Base-by-base conservation (phyloP, 2,113 vertebrate genomes). In the Jaculus jaculus region DNA sequence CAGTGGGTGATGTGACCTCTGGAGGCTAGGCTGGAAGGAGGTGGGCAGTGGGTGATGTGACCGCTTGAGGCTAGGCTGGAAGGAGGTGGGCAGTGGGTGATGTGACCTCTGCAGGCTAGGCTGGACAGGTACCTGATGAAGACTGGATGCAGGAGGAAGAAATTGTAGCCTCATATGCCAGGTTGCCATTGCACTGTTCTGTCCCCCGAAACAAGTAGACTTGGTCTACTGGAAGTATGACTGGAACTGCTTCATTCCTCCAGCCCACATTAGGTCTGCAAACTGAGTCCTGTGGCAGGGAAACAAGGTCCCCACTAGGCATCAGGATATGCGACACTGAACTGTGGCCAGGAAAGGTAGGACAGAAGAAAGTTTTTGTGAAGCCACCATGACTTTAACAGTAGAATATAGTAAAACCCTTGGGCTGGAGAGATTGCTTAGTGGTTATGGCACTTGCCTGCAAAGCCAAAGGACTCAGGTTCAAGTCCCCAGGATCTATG, bases 131-230 rank as follows among this genome's bases (percentile, higher is more conserved):
- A 13, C 65, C 61, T 11, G 4, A 37, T 37, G 54, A 72, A 71
- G 34, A 83, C n/a, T 24, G 26, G 74, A 24, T 39, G 80, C 34
- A 12, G 24, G 34, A 5, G 21, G 34, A 69, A 37, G n/a, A 1
- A 20, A 47, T 11, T 65, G 71, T 7, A 3, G 2, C 17, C 5
- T 24, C 11, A 15, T 79, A 30, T 6, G 32, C 34, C 0, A 2
- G 8, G 5, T 10, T 39, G 0, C 3, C 11, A 4, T 10, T 39
- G 0, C 3, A 15, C 58, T 3, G 11, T 30, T 28, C 71, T 65
- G 11, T 69, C 18, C 51, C 79, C 42, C 28, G 30, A 51, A 71
- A 3, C 0, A 51, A 79, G 60, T 17, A 42, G 16, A 37, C 7
- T 4, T 30, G 26, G 42, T 60, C 68, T 24, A 42, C 2, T 4